These are phyloP conservation scores for Leiothrix lutea DNA, from an alignment of 2,113 vertebrate genomes.

Conservation along the genomic window DNA sequence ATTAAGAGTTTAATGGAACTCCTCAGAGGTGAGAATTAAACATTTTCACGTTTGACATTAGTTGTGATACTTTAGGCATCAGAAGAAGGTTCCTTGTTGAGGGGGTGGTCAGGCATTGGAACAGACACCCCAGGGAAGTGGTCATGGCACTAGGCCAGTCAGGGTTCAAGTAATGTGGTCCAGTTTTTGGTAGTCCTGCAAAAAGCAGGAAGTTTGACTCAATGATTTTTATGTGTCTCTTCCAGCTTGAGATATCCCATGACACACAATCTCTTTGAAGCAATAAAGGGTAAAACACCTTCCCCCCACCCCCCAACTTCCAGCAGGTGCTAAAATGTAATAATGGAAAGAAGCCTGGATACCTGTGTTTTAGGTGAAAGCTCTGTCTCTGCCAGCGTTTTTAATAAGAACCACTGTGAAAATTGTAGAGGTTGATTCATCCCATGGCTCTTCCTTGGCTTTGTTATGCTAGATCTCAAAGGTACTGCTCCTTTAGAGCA, in stretches of 20 bases:
- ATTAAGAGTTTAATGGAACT: neutral
- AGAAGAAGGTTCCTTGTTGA: neutral
- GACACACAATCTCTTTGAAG: neutral
- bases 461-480: neutral
- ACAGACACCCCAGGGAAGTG: neutral
- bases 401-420: neutral
- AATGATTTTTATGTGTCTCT: neutral
- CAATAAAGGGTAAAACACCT: neutral
- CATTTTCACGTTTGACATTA: neutral
- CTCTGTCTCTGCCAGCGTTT: neutral
- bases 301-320: accelerated
- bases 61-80: neutral
- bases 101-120: neutral
- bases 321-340: neutral
- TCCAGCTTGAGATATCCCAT: neutral
- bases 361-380: neutral
- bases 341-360: neutral
- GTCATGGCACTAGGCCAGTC: neutral
- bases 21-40: neutral
- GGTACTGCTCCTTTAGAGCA: neutral
- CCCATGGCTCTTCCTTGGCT: neutral
- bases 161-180: neutral
- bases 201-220: neutral
- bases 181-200: neutral
- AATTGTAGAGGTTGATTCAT: neutral